These are phyloP conservation scores for Nomada ferruginata DNA, from an alignment of 2,888 invertebrate genomes.

Conservation along the genomic window DNA sequence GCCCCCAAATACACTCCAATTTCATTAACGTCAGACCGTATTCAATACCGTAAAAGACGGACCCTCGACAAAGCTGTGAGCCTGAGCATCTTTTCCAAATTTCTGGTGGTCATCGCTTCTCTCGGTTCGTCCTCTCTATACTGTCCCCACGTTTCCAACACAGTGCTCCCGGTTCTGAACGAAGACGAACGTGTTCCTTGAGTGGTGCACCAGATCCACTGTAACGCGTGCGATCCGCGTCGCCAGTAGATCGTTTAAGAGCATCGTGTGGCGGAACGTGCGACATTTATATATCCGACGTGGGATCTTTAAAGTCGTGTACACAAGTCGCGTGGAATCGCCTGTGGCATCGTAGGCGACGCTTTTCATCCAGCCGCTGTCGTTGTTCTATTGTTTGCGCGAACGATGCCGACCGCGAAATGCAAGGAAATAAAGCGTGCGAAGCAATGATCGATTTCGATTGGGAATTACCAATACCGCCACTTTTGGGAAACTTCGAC, in stretches of 20 bases:
- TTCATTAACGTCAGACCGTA: not conserved
- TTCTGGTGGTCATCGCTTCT: conserved; percentile 70
- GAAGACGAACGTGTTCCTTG: not conserved
- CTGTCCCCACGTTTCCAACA: not conserved
- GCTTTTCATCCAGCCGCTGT: not conserved
- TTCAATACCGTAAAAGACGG: conserved; percentile 69
- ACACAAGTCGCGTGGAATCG: conserved; percentile 60
- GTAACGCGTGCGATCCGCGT: conserved; percentile 45
- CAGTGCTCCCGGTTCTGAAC: not conserved
- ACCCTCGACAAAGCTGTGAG: conserved; percentile 78
- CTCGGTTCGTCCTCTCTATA: not conserved
- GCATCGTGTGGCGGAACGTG: conserved; percentile 60
- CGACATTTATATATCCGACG: conserved; percentile 75
- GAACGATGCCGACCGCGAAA: too few species aligned
- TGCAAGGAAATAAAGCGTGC: too few species aligned
- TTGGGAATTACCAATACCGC: too few species aligned
- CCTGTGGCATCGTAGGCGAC: conserved; percentile 17
- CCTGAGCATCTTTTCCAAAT: conserved; percentile 80
- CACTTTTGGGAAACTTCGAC: too few species aligned
- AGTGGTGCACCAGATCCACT: conserved; percentile 11
- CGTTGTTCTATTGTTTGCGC: not conserved
- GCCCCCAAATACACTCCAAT: not conserved
- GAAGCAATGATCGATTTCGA: too few species aligned
- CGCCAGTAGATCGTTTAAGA: conserved; percentile 62
- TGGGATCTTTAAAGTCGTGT: conserved; percentile 70